phyloP scores from a whole-genome alignment of 92 coral and sea anemone genomes.

The Ricordea florida region DNA sequence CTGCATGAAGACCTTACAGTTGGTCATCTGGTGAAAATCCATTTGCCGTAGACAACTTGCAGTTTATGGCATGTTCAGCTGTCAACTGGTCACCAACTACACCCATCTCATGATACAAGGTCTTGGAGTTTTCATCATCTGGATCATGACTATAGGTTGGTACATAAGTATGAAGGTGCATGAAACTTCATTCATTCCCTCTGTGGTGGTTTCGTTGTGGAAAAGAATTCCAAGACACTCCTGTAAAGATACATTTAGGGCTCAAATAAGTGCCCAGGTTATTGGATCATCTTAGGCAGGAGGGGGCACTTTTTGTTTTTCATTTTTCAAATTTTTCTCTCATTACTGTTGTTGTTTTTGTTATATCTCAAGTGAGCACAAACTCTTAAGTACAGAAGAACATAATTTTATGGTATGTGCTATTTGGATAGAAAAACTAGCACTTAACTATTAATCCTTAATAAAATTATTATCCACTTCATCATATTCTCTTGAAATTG shows the following conservation, averaged over 20 bases:
- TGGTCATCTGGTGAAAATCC: slow-evolving; percentile 35
- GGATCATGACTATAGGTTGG: background rate
- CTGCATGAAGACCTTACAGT: slow-evolving; percentile 24
- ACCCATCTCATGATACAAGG: slow-evolving; percentile 3
- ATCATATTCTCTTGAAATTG: too few species aligned
- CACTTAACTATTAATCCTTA: too few species aligned
- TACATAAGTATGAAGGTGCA: slow-evolving; percentile 39
- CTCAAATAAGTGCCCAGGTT: too few species aligned
- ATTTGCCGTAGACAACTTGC: slow-evolving; percentile 16
- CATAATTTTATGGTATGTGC: too few species aligned
- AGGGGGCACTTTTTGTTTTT: background rate
- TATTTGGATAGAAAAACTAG: too few species aligned
- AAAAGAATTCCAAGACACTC: slow-evolving; percentile 23
- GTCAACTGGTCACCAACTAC: slow-evolving; percentile 54
- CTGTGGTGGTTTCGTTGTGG: slow-evolving; percentile 45
- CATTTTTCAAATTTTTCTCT: background rate
- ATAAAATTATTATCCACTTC: too few species aligned
- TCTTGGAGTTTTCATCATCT: background rate
- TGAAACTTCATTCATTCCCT: slow-evolving; percentile 21
- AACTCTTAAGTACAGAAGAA: too few species aligned
- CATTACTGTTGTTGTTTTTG: too few species aligned
- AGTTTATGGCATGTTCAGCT: slow-evolving; percentile 36
- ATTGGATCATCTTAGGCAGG: too few species aligned
- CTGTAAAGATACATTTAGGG: background rate
- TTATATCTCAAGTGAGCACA: too few species aligned